Base-by-base conservation (phyloP, 2,888 invertebrate genomes). In the Iselma pallidipennis region DNA sequence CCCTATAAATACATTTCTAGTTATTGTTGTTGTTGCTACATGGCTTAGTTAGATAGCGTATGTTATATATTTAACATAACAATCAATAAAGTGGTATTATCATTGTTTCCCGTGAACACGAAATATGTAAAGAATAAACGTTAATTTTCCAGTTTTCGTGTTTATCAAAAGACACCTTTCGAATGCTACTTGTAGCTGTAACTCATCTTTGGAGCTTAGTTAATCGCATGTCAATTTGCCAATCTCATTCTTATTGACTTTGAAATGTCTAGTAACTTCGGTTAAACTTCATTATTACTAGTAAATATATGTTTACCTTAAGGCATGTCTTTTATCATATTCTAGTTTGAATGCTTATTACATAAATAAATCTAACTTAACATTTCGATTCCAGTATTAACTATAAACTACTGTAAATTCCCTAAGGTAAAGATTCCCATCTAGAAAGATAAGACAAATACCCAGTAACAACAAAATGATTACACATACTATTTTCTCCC, bases 11-110 rank as follows among this genome's bases (percentile, higher is more conserved):
- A n/a, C n/a, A n/a, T n/a, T n/a, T n/a, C n/a, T n/a, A n/a, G n/a
- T n/a, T n/a, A n/a, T n/a, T n/a, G n/a, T n/a, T n/a, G 56, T 56
- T 63, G 66, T 66, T 66, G 42, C 59, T 49, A 51, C 62, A n/a
- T n/a, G n/a, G 61, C 55, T 59, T 62, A 45, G 33, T 49, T 37
- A 59, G 65, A 66, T 66, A 66, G 63, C 55, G 54, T 53, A 25
- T 63, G 50, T 28, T 60, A 49, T 60, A 45, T 52, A 51, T 54
- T 57, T 57, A 66, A 60, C 60, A 60, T 57, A 60, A 59, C 60
- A 58, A 60, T 66, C 60, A 66, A 65, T 58, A 58, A 57, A 54
- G n/a, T n/a, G n/a, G n/a, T 49, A 53, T 61, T 61, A 61, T 61
- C 61, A 57, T n/a, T n/a, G n/a, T n/a, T n/a, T n/a, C n/a, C n/a